Base-by-base conservation (phyloP, 53 echinoderm and acorn worm species). In the Holothuria leucospilota region DNA sequence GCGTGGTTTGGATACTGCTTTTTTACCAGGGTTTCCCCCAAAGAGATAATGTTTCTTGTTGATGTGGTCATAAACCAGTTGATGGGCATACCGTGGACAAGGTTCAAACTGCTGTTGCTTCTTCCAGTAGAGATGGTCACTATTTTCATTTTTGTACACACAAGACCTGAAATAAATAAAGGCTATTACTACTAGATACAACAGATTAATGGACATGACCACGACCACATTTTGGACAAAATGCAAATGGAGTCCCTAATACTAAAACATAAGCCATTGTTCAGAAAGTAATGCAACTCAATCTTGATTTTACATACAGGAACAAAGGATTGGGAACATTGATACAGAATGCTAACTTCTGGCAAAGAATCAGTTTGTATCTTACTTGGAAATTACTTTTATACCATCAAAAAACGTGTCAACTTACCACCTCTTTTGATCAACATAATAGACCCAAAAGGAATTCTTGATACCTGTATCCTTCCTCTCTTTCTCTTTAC, bases 361-460 rank as follows among this genome's bases (percentile, higher is more conserved):
- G 56, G 18, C 1, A 16, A 16, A 56, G 56, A 15, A 18, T 56
- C 0, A 1, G 18, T 46, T 7, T 46, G 46, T 0, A 46, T 46
- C 11, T 46, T 11, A 46, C 46, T 46, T 46, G 11, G 40, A 11
- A 46, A 46, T 46, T 9, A 56, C 8, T 56, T 56, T 56, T 9
- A 56, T 56, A 18, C 15, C 18, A 56, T 46, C 56, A 56, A 56
- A 56, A 56, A 15, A 4, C 16, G 18, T 16, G 49, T 58, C 12
- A 34, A 89, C 98, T 91, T 90, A 97, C 98, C 98, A 97, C 88
- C 93, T 92, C 70, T 92, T 95, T 51, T 93, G 93, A 29, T 91
- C 91, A 68, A 97, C 92, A 84, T 97, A 94, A 67, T 93, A 95
- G 13, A 97, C 93, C 98, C 98, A 97, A 77, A 97, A 97, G 52